Evolutionary conservation across 2,888 invertebrate genomes (phyloP), one percentile per base, ranked within the genome.

Genomic region (Alcis repandata): DNA sequence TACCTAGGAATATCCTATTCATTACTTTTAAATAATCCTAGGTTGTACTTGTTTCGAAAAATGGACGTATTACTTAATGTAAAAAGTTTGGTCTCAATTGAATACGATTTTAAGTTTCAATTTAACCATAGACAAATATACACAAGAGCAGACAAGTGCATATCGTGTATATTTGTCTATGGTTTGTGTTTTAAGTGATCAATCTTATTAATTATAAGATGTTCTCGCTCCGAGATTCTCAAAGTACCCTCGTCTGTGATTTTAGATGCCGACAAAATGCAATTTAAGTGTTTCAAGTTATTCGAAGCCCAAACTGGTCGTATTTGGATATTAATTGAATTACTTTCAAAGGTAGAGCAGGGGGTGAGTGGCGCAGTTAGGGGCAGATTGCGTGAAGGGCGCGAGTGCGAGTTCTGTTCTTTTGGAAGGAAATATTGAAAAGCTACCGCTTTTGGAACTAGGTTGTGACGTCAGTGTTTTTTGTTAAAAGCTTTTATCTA

Each of bases 271-370:
- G 17, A 49, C 56, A 57, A 59, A 65, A 65, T 52, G 65, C 57
- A 65, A 65, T 65, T 60, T 45, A 56, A 56, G 56, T 65, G 57
- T 60, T 60, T 52, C 33, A 60, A 65, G 60, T 60, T 59, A 64
- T 64, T 51, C 41, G 20, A 51, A 60, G 40, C 51, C 56, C 43
- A 38, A 64, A 56, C 45, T 56, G 65, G 51, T 57, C 33, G 56
- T 57, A 43, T 43, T 59, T 56, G 45, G 33, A 57, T 60, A 51
- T 60, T 52, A 52, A 59, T 65, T 60, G 60, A 60, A 65, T 65
- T 56, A 60, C 43, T 51, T 56, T 45, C 45, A 17, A 43, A 45
- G 56, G 56, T 56, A 45, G 56, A 27, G 17, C 49, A 10, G 41
- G 56, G 40, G 40, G 27, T n/a, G 20, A 20, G 19, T 10, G 32